A percentile compares a stretch with the other conserved stretches of the same genome.
phyloP scores from a whole-genome alignment of 1,140 invertebrate species.

The Bicyclus anynana region DNA sequence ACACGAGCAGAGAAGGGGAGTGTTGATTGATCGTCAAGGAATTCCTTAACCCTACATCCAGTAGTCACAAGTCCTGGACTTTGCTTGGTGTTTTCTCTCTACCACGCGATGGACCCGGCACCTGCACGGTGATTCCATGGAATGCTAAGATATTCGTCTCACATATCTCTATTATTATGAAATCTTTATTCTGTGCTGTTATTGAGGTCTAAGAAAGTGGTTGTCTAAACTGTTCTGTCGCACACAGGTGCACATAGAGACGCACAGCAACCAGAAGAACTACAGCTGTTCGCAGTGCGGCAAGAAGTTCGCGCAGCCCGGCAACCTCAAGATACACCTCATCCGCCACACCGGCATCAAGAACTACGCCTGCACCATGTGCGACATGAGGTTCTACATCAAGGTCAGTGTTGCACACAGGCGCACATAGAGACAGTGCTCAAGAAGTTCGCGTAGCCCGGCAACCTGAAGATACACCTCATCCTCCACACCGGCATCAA shows the following conservation, averaged over 20 bases:
- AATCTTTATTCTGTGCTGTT: no score
- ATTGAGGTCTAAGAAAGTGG: no score
- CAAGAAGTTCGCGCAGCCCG: slow-evolving; percentile 83
- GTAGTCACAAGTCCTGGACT: no score
- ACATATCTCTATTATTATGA: no score
- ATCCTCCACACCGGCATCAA: slow-evolving; percentile 74
- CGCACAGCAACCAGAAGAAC: slow-evolving; percentile 77
- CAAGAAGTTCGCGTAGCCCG: slow-evolving; percentile 83
- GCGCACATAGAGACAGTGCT: slow-evolving; percentile 79
- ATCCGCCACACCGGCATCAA: slow-evolving; percentile 75
- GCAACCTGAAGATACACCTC: slow-evolving; percentile 70
- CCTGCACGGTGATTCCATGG: no score
- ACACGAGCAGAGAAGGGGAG: no score
- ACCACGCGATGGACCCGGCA: no score
- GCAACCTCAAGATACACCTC: slow-evolving; percentile 70
- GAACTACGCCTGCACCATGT: slow-evolving; percentile 66
- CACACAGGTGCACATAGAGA: slow-evolving; percentile 71
- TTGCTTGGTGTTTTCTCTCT: no score
- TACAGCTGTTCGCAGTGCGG: slow-evolving; percentile 80
- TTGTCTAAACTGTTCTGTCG: no score
- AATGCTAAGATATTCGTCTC: no score
- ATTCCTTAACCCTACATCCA: no score
- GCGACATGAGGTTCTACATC: slow-evolving; percentile 73
- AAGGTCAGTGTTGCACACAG: slow-evolving; percentile 59
- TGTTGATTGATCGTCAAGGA: no score